Evolutionary conservation across 2,113 vertebrate genomes (phyloP).

Genomic region (Hippocampus guttulatus): DNA sequence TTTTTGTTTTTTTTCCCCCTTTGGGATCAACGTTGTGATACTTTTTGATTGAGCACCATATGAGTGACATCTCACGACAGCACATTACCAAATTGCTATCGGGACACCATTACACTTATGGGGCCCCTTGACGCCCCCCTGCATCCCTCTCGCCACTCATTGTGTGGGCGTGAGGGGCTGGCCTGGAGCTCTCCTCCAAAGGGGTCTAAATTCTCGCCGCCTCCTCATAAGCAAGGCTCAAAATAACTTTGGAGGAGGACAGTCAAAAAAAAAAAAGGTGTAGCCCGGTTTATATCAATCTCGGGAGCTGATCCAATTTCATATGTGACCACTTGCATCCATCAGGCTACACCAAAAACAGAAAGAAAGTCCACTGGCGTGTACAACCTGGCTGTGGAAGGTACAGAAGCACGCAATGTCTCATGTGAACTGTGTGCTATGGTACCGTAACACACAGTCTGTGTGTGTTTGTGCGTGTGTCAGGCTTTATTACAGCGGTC

Average conservation of each 20-base stretch:
- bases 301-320: slow-evolving; percentile 96
- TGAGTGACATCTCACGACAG: slow-evolving; percentile 43
- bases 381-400: slow-evolving; percentile 60
- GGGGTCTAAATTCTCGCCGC: slow-evolving; percentile 41
- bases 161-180: slow-evolving; percentile 34
- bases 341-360: slow-evolving; percentile 73
- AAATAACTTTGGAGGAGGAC: slow-evolving; percentile 79
- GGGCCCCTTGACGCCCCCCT: neutral
- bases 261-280: slow-evolving; percentile 63
- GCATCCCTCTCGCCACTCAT: slow-evolving; percentile 26
- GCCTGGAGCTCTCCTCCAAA: slow-evolving; percentile 28
- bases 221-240: slow-evolving; percentile 67
- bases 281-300: slow-evolving; percentile 86
- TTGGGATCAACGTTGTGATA: slow-evolving; percentile 8
- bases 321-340: slow-evolving; percentile 92
- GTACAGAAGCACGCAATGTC: slow-evolving; percentile 44
- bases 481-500: slow-evolving; percentile 55
- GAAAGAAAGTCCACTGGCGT: slow-evolving; percentile 50
- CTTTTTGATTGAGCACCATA: slow-evolving; percentile 23
- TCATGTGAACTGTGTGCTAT: slow-evolving; percentile 61
- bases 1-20: too few species aligned
- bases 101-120: slow-evolving; percentile 32
- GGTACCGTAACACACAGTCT: slow-evolving; percentile 34
- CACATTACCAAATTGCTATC: slow-evolving; percentile 48
- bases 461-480: slow-evolving; percentile 36